Evolutionary conservation across 2,797 vertebrate species (phyloP).

Genomic region (Allobates femoralis): DNA sequence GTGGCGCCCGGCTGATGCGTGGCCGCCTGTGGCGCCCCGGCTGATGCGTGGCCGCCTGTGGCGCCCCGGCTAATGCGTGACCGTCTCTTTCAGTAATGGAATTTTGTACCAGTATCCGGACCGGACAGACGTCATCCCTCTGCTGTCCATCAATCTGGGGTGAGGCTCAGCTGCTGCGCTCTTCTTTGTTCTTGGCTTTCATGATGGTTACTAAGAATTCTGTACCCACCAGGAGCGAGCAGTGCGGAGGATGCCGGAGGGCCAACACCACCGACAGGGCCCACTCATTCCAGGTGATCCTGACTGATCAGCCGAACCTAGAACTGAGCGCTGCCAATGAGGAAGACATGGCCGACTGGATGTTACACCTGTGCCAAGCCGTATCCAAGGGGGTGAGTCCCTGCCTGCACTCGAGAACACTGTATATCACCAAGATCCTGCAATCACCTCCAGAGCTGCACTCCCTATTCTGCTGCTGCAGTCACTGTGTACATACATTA

Average conservation of each 20-base stretch:
- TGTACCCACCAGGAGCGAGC: constrained; percentile 84
- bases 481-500: too few species aligned
- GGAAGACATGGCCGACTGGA: constrained; percentile 96
- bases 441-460: not conserved
- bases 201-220: not conserved
- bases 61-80: not conserved
- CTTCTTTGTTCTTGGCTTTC: not conserved
- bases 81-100: constrained; percentile 80
- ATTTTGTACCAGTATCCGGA: constrained; percentile 93
- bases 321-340: constrained; percentile 90
- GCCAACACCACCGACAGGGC: constrained; percentile 89
- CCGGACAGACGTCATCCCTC: constrained; percentile 84
- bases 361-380: constrained; percentile 94
- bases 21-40: not conserved
- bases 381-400: constrained; percentile 94
- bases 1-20: not conserved
- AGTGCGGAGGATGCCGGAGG: constrained; percentile 93
- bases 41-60: not conserved
- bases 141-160: constrained; percentile 95
- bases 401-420: not conserved
- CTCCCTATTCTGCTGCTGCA: not conserved
- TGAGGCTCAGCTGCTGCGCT: constrained; percentile 70
- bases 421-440: not conserved
- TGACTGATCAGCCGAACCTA: constrained; percentile 88
- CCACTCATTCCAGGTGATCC: constrained; percentile 95